Percentiles rank a stretch among this genome's conserved stretches.
Conservation (phyloP, 2,888 invertebrate species). For the Teinopalpus imperialis region DNA sequence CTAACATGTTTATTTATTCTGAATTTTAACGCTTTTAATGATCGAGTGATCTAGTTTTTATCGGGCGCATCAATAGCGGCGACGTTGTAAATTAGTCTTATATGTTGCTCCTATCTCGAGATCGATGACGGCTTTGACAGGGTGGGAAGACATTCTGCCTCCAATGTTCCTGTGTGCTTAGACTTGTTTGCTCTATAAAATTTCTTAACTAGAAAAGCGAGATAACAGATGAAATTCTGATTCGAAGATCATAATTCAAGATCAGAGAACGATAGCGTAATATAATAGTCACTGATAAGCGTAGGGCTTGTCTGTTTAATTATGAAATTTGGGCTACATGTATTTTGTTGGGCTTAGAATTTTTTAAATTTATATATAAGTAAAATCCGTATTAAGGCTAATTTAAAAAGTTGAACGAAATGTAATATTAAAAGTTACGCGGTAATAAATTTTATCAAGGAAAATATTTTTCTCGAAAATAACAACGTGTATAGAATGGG, state of each 20-base stretch:
- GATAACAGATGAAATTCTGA: constrained; percentile 29
- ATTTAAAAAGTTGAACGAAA: not conserved
- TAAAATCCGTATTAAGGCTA: not conserved
- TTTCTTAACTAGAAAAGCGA: constrained; percentile 31
- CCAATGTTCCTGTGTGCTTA: constrained; percentile 27
- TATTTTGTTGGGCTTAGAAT: not conserved
- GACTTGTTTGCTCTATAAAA: constrained; percentile 35
- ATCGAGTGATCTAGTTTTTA: constrained; percentile 37
- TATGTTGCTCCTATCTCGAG: constrained; percentile 33
- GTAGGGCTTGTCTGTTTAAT: not conserved
- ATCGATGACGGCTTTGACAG: constrained; percentile 38
- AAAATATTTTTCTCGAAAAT: constrained; percentile 18
- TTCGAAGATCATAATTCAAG: constrained; percentile 21
- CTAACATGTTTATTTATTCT: constrained; percentile 19
- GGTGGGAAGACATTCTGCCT: constrained; percentile 34
- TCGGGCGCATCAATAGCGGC: constrained; percentile 35
- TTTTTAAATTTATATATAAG: not conserved
- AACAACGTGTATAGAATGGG: constrained; percentile 20
- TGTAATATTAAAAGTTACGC: not conserved
- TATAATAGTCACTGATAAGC: not conserved
- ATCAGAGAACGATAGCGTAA: constrained; percentile 12
- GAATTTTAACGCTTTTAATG: constrained; percentile 21
- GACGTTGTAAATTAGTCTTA: constrained; percentile 38
- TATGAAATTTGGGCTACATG: not conserved
- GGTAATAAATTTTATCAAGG: not conserved